phyloP scores from a whole-genome alignment of 2,888 invertebrate species.

The Flexamia atlantica region DNA sequence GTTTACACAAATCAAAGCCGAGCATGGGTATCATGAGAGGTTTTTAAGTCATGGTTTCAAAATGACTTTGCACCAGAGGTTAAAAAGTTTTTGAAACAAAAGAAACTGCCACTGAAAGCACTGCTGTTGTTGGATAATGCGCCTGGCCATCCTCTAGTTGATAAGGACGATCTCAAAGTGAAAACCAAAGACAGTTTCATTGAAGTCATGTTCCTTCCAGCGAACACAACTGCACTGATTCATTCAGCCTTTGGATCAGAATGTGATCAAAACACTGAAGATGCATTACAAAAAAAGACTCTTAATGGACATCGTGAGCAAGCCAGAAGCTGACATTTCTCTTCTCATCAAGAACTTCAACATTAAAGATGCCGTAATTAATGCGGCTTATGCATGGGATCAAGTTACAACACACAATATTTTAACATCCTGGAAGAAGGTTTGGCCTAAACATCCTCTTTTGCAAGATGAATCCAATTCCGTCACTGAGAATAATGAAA shows the following conservation, averaged over 20 bases:
- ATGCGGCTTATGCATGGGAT: conserved; percentile 16
- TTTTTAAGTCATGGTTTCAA: too few relatives aligned
- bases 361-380: conserved; percentile 24
- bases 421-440: conserved; percentile 11
- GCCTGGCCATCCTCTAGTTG: too few relatives aligned
- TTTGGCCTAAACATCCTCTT: conserved; percentile 22
- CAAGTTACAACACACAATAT: conserved; percentile 17
- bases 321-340: too few relatives aligned
- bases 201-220: too few relatives aligned
- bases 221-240: conserved; percentile 1
- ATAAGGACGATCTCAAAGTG: too few relatives aligned
- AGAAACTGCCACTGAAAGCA: too few relatives aligned
- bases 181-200: background rate
- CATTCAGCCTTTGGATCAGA: background rate
- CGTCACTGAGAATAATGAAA: background rate
- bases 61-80: too few relatives aligned
- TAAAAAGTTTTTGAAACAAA: too few relatives aligned
- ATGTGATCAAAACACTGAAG: conserved; percentile 25
- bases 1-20: too few relatives aligned
- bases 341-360: background rate
- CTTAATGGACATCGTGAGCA: too few relatives aligned
- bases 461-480: background rate
- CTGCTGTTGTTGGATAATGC: too few relatives aligned
- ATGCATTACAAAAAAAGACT: conserved; percentile 23
- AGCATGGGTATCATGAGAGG: too few relatives aligned